phyloP scores from a whole-genome alignment of 37 sponge, comb jelly and placozoan genomes.

The Ephydatia muelleri region DNA sequence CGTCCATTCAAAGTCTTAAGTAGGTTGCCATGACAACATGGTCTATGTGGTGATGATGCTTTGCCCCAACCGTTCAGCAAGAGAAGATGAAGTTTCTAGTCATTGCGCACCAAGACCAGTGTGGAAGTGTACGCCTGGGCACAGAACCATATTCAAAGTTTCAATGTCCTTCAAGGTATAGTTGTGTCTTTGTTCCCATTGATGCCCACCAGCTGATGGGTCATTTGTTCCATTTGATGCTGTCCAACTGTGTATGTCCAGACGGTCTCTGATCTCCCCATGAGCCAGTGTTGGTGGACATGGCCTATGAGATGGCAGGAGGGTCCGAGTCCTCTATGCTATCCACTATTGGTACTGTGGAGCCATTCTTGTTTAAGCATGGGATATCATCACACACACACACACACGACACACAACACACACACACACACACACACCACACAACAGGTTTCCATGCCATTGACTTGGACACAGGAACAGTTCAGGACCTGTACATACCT shows the following conservation, averaged over 20 bases:
- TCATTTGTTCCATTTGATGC: neutral
- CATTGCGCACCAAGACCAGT: constrained; percentile 79
- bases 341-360: constrained; percentile 52
- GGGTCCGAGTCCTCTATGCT: constrained; percentile 77
- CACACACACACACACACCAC: neutral
- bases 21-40: neutral
- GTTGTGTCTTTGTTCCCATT: neutral
- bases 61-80: constrained; percentile 38
- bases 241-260: constrained; percentile 4
- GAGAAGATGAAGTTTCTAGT: constrained; percentile 68
- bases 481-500: constrained; percentile 79
- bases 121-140: constrained; percentile 99
- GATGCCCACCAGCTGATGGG: neutral
- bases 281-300: constrained; percentile 85
- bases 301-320: constrained; percentile 61
- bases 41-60: neutral
- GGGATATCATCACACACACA: neutral
- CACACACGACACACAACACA: neutral
- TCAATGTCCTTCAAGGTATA: constrained; percentile 92
- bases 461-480: constrained; percentile 90
- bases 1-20: constrained; percentile 65
- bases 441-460: constrained; percentile 89
- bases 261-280: constrained; percentile 69
- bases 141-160: constrained; percentile 97
- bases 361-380: neutral